A percentile compares a stretch with the other conserved stretches of the same genome.
Evolutionary conservation across 2,797 vertebrate genomes (phyloP).

Genomic region (Rhinophrynus dorsalis): DNA sequence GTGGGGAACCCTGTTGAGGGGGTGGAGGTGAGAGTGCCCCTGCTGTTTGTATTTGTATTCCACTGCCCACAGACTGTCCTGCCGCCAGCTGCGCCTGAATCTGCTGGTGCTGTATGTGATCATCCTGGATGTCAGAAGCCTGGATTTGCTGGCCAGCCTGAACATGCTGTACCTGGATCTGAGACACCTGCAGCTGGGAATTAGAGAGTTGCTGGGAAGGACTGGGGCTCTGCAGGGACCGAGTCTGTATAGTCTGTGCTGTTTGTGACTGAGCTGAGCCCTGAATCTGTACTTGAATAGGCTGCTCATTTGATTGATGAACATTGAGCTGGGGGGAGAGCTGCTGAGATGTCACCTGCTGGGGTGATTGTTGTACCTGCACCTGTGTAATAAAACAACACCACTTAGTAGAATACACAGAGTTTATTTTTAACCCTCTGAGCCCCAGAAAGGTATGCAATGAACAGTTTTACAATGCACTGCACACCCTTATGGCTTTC

Average conservation of each 20-base stretch:
- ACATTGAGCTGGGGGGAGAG: conserved; percentile 90
- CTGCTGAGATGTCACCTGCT: conserved; percentile 76
- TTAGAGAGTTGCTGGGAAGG: conserved; percentile 73
- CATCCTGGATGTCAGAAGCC: conserved; percentile 85
- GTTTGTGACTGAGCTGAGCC: conserved; percentile 80
- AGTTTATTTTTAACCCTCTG: no score
- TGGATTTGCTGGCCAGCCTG: conserved; percentile 78
- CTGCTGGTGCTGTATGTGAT: conserved; percentile 90
- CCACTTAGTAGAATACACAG: not conserved
- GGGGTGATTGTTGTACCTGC: conserved; percentile 88
- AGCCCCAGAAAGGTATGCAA: no score
- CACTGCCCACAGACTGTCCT: conserved; percentile 85
- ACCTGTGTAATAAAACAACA: conserved; percentile 70
- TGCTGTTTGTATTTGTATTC: conserved; percentile 94
- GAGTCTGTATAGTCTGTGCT: conserved; percentile 85
- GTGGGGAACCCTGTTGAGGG: conserved; percentile 83
- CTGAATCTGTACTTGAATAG: conserved; percentile 93
- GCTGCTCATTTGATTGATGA: conserved; percentile 81
- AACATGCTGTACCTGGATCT: conserved; percentile 88
- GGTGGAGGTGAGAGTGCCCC: conserved; percentile 86
- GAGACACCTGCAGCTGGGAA: conserved; percentile 82
- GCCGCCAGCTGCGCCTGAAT: conserved; percentile 91
- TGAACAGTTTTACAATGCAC: no score
- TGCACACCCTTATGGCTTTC: no score
- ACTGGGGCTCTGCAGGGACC: conserved; percentile 84